phyloP scores from a whole-genome alignment of 2,113 vertebrate genomes.

The Saimiri boliviensis region DNA sequence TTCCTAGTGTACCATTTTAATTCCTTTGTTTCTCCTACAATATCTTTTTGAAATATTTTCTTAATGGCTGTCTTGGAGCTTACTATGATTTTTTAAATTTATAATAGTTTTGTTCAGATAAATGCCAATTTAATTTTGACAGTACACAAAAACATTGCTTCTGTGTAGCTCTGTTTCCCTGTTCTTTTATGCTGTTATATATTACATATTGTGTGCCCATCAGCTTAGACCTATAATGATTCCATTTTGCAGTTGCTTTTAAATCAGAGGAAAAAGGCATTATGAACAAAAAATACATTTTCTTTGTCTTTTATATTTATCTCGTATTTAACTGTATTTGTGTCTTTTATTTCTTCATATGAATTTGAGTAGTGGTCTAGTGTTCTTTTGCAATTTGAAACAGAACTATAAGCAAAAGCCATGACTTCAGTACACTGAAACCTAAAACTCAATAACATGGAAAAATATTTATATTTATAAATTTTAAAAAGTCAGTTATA shows the following conservation, averaged over 20 bases:
- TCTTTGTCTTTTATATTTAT: background rate
- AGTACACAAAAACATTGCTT: background rate
- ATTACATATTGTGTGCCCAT: background rate
- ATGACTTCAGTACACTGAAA: background rate
- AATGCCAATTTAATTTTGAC: conserved; percentile 14
- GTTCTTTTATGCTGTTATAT: background rate
- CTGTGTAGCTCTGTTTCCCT: background rate
- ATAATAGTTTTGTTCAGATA: background rate
- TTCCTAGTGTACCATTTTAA: background rate
- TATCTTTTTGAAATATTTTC: background rate
- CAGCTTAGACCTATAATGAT: background rate
- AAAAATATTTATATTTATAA: background rate
- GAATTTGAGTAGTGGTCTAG: background rate
- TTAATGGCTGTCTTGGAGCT: background rate
- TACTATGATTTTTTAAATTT: conserved; percentile 19
- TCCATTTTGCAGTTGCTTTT: background rate
- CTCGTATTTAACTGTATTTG: background rate
- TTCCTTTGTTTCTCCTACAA: background rate
- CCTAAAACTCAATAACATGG: background rate
- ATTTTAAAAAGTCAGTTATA: background rate
- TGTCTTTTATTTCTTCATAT: background rate
- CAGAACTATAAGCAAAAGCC: background rate
- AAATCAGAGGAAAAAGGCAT: background rate
- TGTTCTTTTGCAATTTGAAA: background rate
- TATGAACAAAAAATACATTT: conserved; percentile 3